Evolutionary conservation across 2,797 vertebrate genomes (phyloP), one percentile per base, ranked within the genome.

Genomic region (Ispidina picta): DNA sequence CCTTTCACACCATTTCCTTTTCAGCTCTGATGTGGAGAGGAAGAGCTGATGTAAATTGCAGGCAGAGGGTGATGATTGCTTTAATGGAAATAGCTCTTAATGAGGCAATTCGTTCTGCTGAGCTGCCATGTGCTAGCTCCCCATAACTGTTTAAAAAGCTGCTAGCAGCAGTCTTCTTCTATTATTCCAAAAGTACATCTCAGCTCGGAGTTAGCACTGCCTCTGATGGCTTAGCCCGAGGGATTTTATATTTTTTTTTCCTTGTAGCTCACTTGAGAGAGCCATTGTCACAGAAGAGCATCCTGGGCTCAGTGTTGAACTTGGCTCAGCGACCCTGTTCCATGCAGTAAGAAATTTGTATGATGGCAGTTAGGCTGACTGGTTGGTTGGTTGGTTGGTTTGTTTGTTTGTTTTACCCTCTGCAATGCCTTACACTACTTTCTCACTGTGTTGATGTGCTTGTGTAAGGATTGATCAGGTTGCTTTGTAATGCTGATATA

Each of bases 21-120:
- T 91, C 86, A 92, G 58, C 37, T 85, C 78, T 85, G 37, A 79
- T 93, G 86, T 46, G 68, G 60, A 59, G 72, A 78, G 75, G 90
- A 92, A 92, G 82, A 88, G 51, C 56, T 94, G 68, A 75, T 83
- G 73, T 90, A 95, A 95, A 93, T 93, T 92, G 58, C 88, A 95
- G 92, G 64, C 88, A 95, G 70, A 93, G 64, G n/a, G 72, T 77
- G 83, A 91, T 88, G 89, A 95, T 83, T 87, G 66, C 75, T 94
- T 90, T 94, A 96, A 92, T 93, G 72, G 88, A 90, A 94, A 93
- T 90, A 88, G 84, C 75, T 93, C 64, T 89, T 95, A 95, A 95
- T 48, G 70, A 95, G 69, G 71, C 46, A 84, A 64, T 94, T 94
- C 11, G 3, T 96, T 94, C 86, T 94, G 33, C 81, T 88, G 81